Evolutionary conservation across 2,888 invertebrate species (phyloP).

Genomic region (Nephrocerus scutellatus): DNA sequence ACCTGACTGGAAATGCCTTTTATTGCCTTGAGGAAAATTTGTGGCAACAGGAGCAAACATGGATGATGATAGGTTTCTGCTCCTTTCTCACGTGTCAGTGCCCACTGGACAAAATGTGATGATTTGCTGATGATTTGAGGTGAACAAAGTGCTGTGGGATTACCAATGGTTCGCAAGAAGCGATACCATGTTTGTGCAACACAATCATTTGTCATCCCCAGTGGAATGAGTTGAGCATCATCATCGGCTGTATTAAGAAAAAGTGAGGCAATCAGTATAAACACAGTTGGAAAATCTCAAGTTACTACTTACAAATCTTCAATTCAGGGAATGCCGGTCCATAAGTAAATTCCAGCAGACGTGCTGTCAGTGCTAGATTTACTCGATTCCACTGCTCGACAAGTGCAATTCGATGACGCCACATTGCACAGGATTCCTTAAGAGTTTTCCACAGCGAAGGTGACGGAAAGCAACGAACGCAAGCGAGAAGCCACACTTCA

Average conservation of each 20-base stretch:
- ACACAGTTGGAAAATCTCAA: neutral
- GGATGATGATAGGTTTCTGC: conserved; percentile 86
- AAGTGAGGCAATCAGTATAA: too few species aligned
- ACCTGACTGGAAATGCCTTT: conserved; percentile 88
- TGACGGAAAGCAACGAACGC: conserved; percentile 78
- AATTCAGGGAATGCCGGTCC: conserved; percentile 75
- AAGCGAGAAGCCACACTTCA: conserved; percentile 64
- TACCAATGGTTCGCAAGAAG: conserved; percentile 87
- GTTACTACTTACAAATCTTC: conserved; percentile 60
- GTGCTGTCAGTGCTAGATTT: conserved; percentile 79
- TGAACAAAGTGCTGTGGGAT: conserved; percentile 86
- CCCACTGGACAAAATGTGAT: conserved; percentile 66
- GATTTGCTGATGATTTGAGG: conserved; percentile 69
- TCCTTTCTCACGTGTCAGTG: conserved; percentile 67
- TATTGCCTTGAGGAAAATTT: conserved; percentile 89
- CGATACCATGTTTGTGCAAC: conserved; percentile 95
- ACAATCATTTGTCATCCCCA: conserved; percentile 80
- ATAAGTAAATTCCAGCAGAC: conserved; percentile 80
- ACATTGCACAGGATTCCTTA: conserved; percentile 83
- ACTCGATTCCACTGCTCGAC: conserved; percentile 94
- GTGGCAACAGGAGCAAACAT: conserved; percentile 72
- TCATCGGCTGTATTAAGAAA: conserved; percentile 81
- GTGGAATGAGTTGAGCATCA: conserved; percentile 72
- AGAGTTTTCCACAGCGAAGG: conserved; percentile 94
- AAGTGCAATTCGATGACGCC: conserved; percentile 89